Percentiles rank a stretch among this genome's conserved stretches.
phyloP scores from a whole-genome alignment of 2,888 invertebrate genomes.

The Papilio demoleus region DNA sequence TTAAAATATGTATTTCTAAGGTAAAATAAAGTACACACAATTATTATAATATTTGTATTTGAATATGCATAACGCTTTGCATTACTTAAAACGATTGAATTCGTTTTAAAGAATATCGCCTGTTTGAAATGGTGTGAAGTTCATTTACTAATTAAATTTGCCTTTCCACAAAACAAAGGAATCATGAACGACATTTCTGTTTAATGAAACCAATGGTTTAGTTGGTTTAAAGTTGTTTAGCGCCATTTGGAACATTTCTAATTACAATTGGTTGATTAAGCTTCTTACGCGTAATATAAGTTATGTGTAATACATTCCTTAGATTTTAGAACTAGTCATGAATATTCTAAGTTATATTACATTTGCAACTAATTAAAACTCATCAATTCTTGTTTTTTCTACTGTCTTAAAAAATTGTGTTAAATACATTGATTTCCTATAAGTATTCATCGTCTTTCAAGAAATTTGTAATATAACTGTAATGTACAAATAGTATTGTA shows the following conservation, averaged over 20 bases:
- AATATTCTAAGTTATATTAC: constrained; percentile 8
- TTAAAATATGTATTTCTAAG: no score
- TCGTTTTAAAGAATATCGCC: constrained; percentile 15
- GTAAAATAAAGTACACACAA: neutral
- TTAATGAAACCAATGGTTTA: neutral
- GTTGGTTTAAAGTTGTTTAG: constrained; percentile 19
- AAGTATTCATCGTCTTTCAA: neutral
- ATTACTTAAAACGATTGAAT: constrained; percentile 22
- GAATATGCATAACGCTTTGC: constrained; percentile 21
- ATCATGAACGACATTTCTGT: constrained; percentile 44
- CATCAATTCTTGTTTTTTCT: neutral
- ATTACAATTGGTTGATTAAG: constrained; percentile 21
- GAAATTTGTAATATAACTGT: neutral
- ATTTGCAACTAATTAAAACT: neutral
- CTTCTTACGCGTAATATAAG: constrained; percentile 21
- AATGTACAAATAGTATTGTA: constrained; percentile 7
- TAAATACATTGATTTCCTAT: neutral
- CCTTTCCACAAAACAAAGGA: constrained; percentile 43
- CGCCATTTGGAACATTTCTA: constrained; percentile 21
- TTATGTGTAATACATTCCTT: neutral
- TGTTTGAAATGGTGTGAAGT: constrained; percentile 33
- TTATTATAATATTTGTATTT: constrained; percentile 1
- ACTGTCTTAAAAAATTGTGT: neutral
- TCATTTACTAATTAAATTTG: constrained; percentile 41
- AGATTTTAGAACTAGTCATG: constrained; percentile 5